Base-by-base conservation (phyloP, 2,888 invertebrate genomes). In the Incurvaria masculella region DNA sequence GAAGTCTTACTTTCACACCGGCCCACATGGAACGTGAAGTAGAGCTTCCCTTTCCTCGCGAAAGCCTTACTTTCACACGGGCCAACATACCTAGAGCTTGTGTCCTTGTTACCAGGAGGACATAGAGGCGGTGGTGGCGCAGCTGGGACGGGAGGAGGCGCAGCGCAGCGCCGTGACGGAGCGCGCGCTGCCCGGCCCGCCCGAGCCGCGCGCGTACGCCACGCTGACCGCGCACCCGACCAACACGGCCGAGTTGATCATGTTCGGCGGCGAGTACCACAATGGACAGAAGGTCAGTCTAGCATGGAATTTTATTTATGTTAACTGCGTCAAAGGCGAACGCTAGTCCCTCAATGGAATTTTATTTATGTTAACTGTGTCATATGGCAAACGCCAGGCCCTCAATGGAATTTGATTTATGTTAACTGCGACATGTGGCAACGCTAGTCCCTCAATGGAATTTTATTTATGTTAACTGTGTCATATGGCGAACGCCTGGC, bases 261-360 rank as follows among this genome's bases (percentile, higher is more conserved):
- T 97, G 65, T 91, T 92, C 69, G 96, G 96, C 0, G 97, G 97
- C 42, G 96, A 97, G 72, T 94, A 88, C 61, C 92, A 87, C 62
- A 88, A 94, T 72, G 95, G 95, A 1, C 85, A 88, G 61, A 90
- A 88, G 74, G 89, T 89, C n/a, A n/a, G n/a, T n/a, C n/a, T n/a
- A 11, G 27, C 27, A 27, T 27, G 14, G 14, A 27, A 27, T 27
- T 11, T n/a, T n/a, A n/a, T n/a, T n/a, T n/a, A n/a, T n/a, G n/a
- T n/a, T n/a, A n/a, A n/a, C 27, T 27, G 27, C 14, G 27, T 14
- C 27, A 27, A 27, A 11, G 14, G 8, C 10, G 8, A 14, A 27
- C 8, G 14, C 27, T 45, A 43, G 17, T 43, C 8, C 21, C n/a
- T 39, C 4, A 40, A 49, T 49, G 8, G 21, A 27, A 18, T n/a